phyloP scores from a whole-genome alignment of 2,888 invertebrate species.

The Empis stercorea region DNA sequence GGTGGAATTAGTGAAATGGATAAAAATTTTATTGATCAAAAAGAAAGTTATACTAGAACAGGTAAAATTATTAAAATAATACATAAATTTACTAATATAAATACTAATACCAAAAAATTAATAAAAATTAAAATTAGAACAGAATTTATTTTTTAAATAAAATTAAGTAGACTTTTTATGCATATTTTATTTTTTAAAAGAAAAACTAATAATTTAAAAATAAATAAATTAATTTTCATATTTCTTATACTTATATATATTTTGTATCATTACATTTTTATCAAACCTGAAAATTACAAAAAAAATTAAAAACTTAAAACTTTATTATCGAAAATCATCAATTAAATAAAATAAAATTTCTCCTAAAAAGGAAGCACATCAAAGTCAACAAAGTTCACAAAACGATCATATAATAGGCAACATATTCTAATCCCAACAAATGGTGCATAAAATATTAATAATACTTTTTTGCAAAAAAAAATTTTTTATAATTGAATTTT shows the following conservation, averaged over 20 bases:
- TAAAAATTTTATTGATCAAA: conserved; percentile 6
- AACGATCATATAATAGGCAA: background rate
- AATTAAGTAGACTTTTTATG: too few species aligned
- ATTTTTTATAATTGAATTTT: conserved; percentile 3
- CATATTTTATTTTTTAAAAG: too few species aligned
- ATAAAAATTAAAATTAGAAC: background rate
- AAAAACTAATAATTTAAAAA: too few species aligned
- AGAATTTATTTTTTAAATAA: background rate
- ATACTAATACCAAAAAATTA: background rate
- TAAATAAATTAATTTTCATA: too few species aligned
- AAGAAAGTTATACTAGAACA: conserved; percentile 14
- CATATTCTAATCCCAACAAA: background rate
- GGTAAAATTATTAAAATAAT: conserved; percentile 10
- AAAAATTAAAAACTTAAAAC: too few species aligned
- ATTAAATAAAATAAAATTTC: background rate
- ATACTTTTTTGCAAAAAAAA: background rate
- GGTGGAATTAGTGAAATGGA: conserved; percentile 16
- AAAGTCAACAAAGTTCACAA: conserved; percentile 2
- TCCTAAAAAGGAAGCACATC: conserved; percentile 1
- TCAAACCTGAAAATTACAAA: too few species aligned
- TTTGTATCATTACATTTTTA: too few species aligned
- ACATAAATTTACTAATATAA: background rate
- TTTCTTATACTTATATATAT: too few species aligned
- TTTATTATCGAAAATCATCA: too few species aligned
- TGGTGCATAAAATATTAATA: background rate